These are phyloP conservation scores for Sebastes vulpes DNA, from an alignment of 2,797 vertebrate species.

Conservation along the genomic window DNA sequence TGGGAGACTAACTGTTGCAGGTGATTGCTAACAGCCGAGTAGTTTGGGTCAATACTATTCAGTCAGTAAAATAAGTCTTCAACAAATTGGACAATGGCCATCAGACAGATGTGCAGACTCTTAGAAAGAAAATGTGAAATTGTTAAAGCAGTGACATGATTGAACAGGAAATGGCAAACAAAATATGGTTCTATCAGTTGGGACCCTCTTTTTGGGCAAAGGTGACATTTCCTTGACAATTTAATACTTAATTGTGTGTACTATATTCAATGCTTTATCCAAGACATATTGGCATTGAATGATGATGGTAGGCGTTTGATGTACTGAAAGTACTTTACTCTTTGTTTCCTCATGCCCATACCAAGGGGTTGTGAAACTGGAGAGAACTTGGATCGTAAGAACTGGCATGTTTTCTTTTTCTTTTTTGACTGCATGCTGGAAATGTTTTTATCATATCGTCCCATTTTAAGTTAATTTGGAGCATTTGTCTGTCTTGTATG, in stretches of 20 bases:
- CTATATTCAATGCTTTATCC: not conserved
- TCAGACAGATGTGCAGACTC: constrained; percentile 36
- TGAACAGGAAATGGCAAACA: constrained; percentile 19
- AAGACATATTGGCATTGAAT: not conserved
- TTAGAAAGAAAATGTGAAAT: constrained; percentile 44
- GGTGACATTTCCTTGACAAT: constrained; percentile 2
- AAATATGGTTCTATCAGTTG: constrained; percentile 28
- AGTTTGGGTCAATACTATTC: constrained; percentile 20
- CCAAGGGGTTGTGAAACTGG: constrained; percentile 64
- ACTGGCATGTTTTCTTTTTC: constrained; percentile 71
- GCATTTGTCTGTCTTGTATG: constrained; percentile 11
- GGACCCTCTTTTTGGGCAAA: constrained; percentile 9
- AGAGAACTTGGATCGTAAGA: constrained; percentile 72
- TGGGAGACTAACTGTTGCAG: constrained; percentile 28
- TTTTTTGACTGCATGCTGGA: constrained; percentile 58
- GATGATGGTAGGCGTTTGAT: constrained; percentile 1
- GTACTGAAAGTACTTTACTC: constrained; percentile 37
- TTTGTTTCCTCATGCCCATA: constrained; percentile 62
- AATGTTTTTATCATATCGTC: constrained; percentile 11
- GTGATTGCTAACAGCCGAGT: constrained; percentile 27
- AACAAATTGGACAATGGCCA: constrained; percentile 52
- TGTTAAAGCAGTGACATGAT: constrained; percentile 72
- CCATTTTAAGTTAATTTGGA: not conserved
- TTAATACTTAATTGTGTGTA: not conserved
- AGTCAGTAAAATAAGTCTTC: constrained; percentile 10